Evolutionary conservation across 1,140 invertebrate species (phyloP).

Genomic region (Homalodisca vitripennis): DNA sequence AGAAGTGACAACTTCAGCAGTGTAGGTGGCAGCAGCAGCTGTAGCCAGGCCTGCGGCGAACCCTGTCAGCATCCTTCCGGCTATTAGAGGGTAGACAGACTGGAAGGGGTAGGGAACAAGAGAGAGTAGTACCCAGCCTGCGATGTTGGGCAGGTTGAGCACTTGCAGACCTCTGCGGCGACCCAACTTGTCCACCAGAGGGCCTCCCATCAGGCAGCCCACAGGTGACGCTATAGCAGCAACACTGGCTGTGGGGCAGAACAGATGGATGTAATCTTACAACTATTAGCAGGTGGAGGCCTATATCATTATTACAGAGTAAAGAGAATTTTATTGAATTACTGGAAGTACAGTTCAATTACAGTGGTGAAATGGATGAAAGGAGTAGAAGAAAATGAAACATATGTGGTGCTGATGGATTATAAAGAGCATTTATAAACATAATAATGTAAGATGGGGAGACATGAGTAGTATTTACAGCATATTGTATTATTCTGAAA

Average conservation of each 20-base stretch:
- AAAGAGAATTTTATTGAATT: too few relatives aligned
- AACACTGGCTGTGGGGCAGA: slow-evolving; percentile 54
- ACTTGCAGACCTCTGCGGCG: slow-evolving; percentile 56
- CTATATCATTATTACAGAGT: too few relatives aligned
- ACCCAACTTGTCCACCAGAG: slow-evolving; percentile 61
- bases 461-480: too few relatives aligned
- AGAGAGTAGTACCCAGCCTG: slow-evolving; percentile 47
- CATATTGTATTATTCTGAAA: too few relatives aligned
- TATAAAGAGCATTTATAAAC: too few relatives aligned
- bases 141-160: slow-evolving; percentile 52
- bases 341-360: too few relatives aligned
- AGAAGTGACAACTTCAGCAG: slow-evolving; percentile 58
- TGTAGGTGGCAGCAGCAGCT: slow-evolving; percentile 60
- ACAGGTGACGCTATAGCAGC: slow-evolving; percentile 54
- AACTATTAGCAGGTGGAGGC: slow-evolving; percentile 36
- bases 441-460: too few relatives aligned
- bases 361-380: too few relatives aligned
- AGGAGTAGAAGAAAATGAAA: too few relatives aligned
- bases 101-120: slow-evolving; percentile 34
- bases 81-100: slow-evolving; percentile 51
- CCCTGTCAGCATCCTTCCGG: slow-evolving; percentile 62
- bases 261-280: too few relatives aligned
- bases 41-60: slow-evolving; percentile 59
- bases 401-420: too few relatives aligned
- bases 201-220: slow-evolving; percentile 54